Conservation (phyloP, 2,888 invertebrate genomes). For the Anaspis maculata region DNA sequence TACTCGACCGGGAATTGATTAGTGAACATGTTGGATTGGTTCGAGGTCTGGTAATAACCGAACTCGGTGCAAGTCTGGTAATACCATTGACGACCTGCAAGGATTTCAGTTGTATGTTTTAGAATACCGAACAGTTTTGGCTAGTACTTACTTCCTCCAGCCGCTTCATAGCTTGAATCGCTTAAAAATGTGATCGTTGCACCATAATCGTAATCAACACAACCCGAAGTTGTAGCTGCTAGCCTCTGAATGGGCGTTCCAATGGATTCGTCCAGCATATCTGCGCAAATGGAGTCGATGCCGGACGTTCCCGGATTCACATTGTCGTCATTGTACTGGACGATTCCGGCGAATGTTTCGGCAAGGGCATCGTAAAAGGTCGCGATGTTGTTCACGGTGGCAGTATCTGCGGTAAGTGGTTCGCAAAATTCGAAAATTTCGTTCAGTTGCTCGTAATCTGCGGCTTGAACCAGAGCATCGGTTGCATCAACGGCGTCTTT, state of each 20-base stretch:
- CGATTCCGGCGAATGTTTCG: conserved; percentile 80
- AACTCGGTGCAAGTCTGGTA: conserved; percentile 96
- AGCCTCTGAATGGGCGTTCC: conserved; percentile 60
- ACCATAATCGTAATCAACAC: conserved; percentile 75
- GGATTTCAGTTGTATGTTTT: conserved; percentile 52
- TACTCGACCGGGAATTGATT: conserved; percentile 67
- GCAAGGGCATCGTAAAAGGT: conserved; percentile 79
- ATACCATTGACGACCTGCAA: too few relatives aligned
- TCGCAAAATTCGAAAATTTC: conserved; percentile 72
- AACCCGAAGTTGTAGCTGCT: conserved; percentile 69
- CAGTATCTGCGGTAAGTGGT: conserved; percentile 55
- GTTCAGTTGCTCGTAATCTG: conserved; percentile 54
- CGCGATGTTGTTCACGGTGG: conserved; percentile 56
- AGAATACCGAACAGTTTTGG: conserved; percentile 65
- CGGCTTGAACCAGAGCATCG: conserved; percentile 44
- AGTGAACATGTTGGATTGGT: conserved; percentile 58
- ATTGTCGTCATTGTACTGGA: conserved; percentile 79
- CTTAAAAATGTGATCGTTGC: too few relatives aligned
- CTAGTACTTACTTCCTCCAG: too few relatives aligned
- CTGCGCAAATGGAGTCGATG: conserved; percentile 69
- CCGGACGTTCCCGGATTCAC: conserved; percentile 58
- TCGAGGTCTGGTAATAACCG: conserved; percentile 85
- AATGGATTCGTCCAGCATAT: conserved; percentile 56
- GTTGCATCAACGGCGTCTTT: conserved; percentile 52
- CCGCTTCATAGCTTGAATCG: too few relatives aligned